Evolutionary conservation across 2,797 vertebrate genomes (phyloP).

Genomic region (Channa striata): DNA sequence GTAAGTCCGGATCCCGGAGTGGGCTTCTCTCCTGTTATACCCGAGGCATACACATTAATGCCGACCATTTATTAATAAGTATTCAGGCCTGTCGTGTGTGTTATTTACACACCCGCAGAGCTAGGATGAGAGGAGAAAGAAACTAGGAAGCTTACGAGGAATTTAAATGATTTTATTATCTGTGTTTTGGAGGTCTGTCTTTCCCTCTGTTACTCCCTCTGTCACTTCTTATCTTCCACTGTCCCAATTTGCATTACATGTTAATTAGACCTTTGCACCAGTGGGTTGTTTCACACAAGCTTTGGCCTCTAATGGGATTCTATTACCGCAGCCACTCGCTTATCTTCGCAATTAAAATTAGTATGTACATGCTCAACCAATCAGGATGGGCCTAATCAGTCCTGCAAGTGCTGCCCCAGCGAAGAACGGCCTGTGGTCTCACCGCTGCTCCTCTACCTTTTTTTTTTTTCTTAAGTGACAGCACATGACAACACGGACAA

Average conservation of each 20-base stretch:
- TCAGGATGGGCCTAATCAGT: conserved; percentile 41
- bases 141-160: conserved; percentile 46
- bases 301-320: conserved; percentile 52
- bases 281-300: conserved; percentile 23
- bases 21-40: conserved; percentile 27
- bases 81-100: conserved; percentile 56
- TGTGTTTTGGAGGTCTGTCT: conserved; percentile 17
- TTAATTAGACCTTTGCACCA: conserved; percentile 57
- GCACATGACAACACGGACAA: conserved; percentile 30
- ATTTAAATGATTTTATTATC: conserved; percentile 49
- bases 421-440: conserved; percentile 25
- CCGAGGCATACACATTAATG: conserved; percentile 46
- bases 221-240: conserved; percentile 39
- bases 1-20: conserved; percentile 1
- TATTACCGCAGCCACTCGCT: conserved; percentile 34
- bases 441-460: conserved; percentile 14
- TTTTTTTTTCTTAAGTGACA: conserved; percentile 31
- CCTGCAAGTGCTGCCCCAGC: conserved; percentile 27
- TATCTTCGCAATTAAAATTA: conserved; percentile 56
- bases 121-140: conserved; percentile 29
- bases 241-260: conserved; percentile 37
- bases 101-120: conserved; percentile 44
- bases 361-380: conserved; percentile 45
- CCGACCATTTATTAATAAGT: conserved; percentile 56
- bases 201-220: conserved; percentile 2